Evolutionary conservation across 1,140 invertebrate species (phyloP), one percentile per base, ranked within the genome.

Genomic region (Ceratitis capitata): DNA sequence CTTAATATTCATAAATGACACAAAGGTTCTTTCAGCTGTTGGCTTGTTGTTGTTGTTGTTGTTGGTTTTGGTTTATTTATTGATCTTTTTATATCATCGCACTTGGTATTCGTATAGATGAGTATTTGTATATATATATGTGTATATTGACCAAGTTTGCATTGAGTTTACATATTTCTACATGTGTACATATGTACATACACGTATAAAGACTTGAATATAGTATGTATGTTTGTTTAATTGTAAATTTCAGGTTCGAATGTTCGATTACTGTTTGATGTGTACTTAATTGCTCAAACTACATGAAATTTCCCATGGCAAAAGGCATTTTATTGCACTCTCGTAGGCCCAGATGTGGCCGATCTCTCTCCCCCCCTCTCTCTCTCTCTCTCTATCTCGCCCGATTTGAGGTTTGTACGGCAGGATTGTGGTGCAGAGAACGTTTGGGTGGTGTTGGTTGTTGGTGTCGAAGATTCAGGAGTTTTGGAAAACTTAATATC

Each of bases 1-100:
- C 39, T 78, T 78, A 78, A 78, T 78, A 78, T 42, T 78, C 69
- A 78, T 78, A 78, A 78, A 78, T 78, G 69, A 78, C 69, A 78
- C 69, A 78, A 78, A 45, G 39, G 39, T 78, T 78, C 32, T n/a
- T 69, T 23, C 39, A 23, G 23, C n/a, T 26, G 5, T 78, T 29
- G 35, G 14, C 10, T 53, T 69, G 61, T 69, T 69, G 6, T 39
- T 35, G 4, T 39, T 45, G 16, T 42, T 78, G 2, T 78, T 78
- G 39, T 42, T 78, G 12, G 23, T 64, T 9, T 12, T 64, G 23
- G n/a, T 64, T 29, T 26, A 14, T 4, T 78, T 78, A 16, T 19
- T 78, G 69, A 39, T 78, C 29, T 45, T 78, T 45, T 78, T 42
- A 6, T 78, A 39, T 1, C 14, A 26, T 45, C n/a, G 35, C 64